A percentile compares a stretch with the other conserved stretches of the same genome.
phyloP scores from a whole-genome alignment of 2,113 vertebrate species.

The Aldabrachelys gigantea region DNA sequence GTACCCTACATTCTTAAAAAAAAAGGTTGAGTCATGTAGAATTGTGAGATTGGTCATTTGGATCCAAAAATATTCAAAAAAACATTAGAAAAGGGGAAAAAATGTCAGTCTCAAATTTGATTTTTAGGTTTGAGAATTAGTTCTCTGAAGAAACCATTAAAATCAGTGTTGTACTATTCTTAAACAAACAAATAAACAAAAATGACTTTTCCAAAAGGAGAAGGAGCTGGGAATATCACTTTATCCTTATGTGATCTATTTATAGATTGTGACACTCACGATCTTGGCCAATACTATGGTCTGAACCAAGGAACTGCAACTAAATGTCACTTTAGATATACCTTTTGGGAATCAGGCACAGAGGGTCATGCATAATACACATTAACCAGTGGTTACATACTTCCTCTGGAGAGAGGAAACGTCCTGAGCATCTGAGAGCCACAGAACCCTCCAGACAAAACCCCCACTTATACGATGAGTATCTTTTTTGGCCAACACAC shows the following conservation, averaged over 20 bases:
- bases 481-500: not conserved
- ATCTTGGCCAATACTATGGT: fast-evolving
- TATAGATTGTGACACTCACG: fast-evolving
- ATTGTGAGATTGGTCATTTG: not conserved
- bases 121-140: not conserved
- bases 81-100: not conserved
- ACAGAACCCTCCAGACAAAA: not conserved
- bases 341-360: not conserved
- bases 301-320: not conserved
- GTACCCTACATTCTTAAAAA: too few species aligned
- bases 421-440: fast-evolving
- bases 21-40: too few species aligned
- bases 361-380: fast-evolving
- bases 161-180: not conserved
- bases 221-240: not conserved
- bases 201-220: not conserved
- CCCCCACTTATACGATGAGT: fast-evolving
- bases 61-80: fast-evolving
- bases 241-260: not conserved
- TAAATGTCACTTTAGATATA: too few species aligned
- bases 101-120: fast-evolving
- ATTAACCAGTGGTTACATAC: fast-evolving
- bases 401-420: not conserved
- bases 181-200: not conserved
- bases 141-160: not conserved